Evolutionary conservation across 2,113 vertebrate species (phyloP), one percentile per base, ranked within the genome.

Genomic region (Megalops atlanticus): DNA sequence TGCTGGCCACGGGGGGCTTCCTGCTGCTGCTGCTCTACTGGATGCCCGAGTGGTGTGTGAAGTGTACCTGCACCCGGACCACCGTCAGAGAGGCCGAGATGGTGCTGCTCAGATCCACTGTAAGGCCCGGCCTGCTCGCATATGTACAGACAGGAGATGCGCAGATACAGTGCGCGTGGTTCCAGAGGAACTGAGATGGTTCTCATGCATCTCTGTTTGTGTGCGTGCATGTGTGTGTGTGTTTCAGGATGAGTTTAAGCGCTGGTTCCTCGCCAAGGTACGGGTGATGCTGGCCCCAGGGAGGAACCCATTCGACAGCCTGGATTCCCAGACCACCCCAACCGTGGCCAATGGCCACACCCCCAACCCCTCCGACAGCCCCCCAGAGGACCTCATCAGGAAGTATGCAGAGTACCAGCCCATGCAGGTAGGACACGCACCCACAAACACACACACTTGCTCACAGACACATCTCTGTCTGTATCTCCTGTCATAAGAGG

Each of bases 41-140:
- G 98, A 95, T 99, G 96, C 98, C 97, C 1, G 94, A 97, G 91
- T 99, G 97, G 98, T 96, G 96, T 6, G 97, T 98, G 91, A 98
- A 97, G 91, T 94, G 95, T 77, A 98, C 95, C 0, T 99, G 97
- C 89, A 89, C 81, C 77, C 93, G 94, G 89, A 93, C 94, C 81
- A 78, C 95, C 0, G 86, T 96, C 49, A 93, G 91, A 41, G 96
- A 97, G 85, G 97, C 97, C 35, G 87, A 95, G 83, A 95, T 99
- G 91, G 96, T 98, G 89, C 94, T 99, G 87, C 90, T 99, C 86
- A 95, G 92, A 87, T 98, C 97, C 71, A 98, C 96, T 54, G 98
- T 99, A 83, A 91, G 96, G 2, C 24, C 7, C 3, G 43, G 3
- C 6, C 24, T 24, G 27, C 21, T 31, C 70, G 16, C 41, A 1